Evolutionary conservation across 2,113 vertebrate species (phyloP).

Genomic region (Odocoileus virginianus): DNA sequence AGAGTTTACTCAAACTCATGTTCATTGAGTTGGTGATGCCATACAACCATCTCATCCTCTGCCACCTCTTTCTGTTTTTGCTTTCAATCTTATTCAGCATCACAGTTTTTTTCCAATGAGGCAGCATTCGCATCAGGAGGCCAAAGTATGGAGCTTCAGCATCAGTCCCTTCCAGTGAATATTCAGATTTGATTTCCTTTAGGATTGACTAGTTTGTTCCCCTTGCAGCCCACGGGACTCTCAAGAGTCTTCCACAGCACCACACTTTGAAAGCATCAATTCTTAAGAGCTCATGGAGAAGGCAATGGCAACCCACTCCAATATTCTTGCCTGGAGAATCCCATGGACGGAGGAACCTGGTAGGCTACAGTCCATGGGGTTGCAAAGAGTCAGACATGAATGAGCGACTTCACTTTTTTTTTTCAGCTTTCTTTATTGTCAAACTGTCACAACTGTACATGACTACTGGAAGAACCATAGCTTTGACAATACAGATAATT

Average conservation of each 20-base stretch:
- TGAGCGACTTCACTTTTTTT: neutral
- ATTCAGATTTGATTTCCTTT: neutral
- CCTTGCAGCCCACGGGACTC: neutral
- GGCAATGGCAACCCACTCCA: neutral
- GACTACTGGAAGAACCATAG: neutral
- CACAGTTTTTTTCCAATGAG: neutral
- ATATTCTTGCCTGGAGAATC: neutral
- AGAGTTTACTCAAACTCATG: neutral
- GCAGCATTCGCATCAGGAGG: neutral
- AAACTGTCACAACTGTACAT: neutral
- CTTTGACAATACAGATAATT: neutral
- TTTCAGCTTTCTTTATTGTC: neutral
- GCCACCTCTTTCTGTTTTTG: neutral
- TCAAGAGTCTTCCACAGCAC: neutral
- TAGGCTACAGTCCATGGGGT: neutral
- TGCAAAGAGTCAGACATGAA: neutral
- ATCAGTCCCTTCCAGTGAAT: neutral
- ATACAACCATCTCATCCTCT: neutral
- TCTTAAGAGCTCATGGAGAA: neutral
- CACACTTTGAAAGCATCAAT: neutral
- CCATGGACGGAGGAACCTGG: neutral
- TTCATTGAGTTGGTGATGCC: neutral
- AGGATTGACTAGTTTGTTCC: neutral
- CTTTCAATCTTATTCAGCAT: neutral
- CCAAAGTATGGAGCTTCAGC: neutral